These are phyloP conservation scores for Lepidurus packardi DNA, from an alignment of 1,140 invertebrate genomes.

Conservation along the genomic window DNA sequence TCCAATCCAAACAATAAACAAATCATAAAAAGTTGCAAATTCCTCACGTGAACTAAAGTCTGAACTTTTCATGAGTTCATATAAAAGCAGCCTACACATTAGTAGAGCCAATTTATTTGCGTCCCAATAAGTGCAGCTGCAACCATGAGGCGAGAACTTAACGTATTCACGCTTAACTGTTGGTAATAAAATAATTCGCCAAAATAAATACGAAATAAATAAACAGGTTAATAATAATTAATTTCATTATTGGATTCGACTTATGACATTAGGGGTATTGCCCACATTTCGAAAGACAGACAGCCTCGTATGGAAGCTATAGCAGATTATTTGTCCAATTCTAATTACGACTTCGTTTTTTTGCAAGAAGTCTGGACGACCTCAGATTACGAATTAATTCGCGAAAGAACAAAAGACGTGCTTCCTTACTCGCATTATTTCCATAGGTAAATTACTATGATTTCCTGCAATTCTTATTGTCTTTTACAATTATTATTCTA, in stretches of 20 bases:
- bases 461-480: not conserved
- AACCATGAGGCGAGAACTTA: conserved; percentile 36
- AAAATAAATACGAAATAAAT: not conserved
- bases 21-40: not conserved
- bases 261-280: conserved; percentile 75
- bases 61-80: not conserved
- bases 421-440: conserved; percentile 87
- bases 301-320: conserved; percentile 71
- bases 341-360: conserved; percentile 78
- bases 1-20: not conserved
- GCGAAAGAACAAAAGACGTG: conserved; percentile 52
- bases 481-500: conserved; percentile 25
- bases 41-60: too few species aligned
- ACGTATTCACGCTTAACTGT: conserved; percentile 53
- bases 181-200: conserved; percentile 48
- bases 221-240: conserved; percentile 27
- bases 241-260: conserved; percentile 31
- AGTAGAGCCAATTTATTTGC: not conserved
- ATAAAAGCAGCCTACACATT: not conserved
- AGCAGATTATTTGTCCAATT: conserved; percentile 59
- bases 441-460: conserved; percentile 60
- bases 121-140: not conserved
- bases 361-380: conserved; percentile 88
- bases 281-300: conserved; percentile 69
- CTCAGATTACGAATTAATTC: conserved; percentile 66